A percentile compares a stretch with the other conserved stretches of the same genome.
These are phyloP conservation scores for Noctua fimbriata DNA, from an alignment of 2,888 invertebrate species.

Conservation along the genomic window DNA sequence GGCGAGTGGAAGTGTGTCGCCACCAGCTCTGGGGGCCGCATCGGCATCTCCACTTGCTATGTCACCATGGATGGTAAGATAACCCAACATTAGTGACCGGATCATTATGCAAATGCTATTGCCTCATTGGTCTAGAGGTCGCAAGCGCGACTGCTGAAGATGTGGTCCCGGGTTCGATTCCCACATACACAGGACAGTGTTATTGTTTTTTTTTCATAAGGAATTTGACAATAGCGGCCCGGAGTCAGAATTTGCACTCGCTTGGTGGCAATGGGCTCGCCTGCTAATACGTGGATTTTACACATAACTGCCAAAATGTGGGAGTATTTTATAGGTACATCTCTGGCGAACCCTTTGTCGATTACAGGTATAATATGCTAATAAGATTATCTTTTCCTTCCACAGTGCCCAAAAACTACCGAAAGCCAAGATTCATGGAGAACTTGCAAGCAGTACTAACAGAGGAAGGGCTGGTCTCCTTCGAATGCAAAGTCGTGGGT, in stretches of 20 bases:
- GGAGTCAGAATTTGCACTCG: not conserved
- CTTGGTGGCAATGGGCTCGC: not conserved
- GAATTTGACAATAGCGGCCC: not conserved
- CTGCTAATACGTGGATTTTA: not conserved
- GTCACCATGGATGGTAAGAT: conserved; percentile 94
- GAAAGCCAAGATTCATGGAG: conserved; percentile 97
- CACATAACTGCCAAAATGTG: not conserved
- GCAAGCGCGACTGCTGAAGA: not conserved
- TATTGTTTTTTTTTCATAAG: not conserved
- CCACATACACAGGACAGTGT: not conserved
- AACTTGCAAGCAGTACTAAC: conserved; percentile 96
- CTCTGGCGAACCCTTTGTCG: not conserved
- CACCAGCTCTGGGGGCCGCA: conserved; percentile 93
- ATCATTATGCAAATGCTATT: not conserved
- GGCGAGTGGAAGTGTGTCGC: conserved; percentile 98
- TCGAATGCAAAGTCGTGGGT: conserved; percentile 98
- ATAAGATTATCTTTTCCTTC: not conserved
- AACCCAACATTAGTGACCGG: too few species aligned
- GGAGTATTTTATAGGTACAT: not conserved
- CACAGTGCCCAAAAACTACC: conserved; percentile 97
- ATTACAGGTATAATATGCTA: not conserved
- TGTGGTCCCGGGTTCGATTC: not conserved
- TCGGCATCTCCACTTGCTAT: conserved; percentile 93
- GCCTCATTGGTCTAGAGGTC: not conserved
- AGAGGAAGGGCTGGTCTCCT: conserved; percentile 97